Percentiles rank a stretch among this genome's conserved stretches.
Evolutionary conservation across 2,797 vertebrate genomes (phyloP).

Genomic region (Babyrousa celebensis): DNA sequence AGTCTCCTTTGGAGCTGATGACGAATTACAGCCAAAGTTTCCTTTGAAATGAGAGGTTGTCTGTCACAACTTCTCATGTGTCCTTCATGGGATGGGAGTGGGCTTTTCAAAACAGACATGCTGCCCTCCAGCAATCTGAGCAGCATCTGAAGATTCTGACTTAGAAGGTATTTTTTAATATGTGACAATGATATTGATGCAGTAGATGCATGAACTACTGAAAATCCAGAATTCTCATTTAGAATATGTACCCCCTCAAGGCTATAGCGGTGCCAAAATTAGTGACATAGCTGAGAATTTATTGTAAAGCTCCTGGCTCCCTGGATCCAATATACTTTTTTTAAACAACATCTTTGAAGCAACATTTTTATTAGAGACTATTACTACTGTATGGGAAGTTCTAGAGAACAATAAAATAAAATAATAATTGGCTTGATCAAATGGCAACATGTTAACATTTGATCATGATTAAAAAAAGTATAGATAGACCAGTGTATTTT

Average conservation of each 20-base stretch:
- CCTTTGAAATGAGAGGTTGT: slow-evolving; percentile 30
- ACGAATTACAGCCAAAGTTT: slow-evolving; percentile 41
- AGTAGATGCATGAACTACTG: neutral
- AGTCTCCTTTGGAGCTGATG: slow-evolving; percentile 68
- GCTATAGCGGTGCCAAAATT: slow-evolving; percentile 27
- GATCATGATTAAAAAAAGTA: neutral
- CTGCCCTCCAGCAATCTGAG: neutral
- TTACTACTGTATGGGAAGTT: slow-evolving; percentile 32
- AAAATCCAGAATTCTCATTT: slow-evolving; percentile 53
- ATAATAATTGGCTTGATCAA: slow-evolving; percentile 49
- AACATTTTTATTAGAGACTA: slow-evolving; percentile 73
- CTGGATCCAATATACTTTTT: neutral
- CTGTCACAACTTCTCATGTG: neutral
- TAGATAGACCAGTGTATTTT: neutral
- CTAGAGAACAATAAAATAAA: slow-evolving; percentile 65
- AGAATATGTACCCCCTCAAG: neutral
- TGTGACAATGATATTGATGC: neutral
- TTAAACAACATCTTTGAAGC: neutral
- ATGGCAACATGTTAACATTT: too few species aligned
- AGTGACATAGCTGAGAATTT: slow-evolving; percentile 53
- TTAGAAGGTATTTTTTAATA: neutral
- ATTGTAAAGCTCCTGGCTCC: slow-evolving; percentile 1
- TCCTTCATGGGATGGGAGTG: neutral
- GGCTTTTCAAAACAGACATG: slow-evolving; percentile 4
- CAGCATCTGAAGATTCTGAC: neutral